These are phyloP conservation scores for Anastatus disparis DNA, from an alignment of 1,140 invertebrate species.

Conservation along the genomic window DNA sequence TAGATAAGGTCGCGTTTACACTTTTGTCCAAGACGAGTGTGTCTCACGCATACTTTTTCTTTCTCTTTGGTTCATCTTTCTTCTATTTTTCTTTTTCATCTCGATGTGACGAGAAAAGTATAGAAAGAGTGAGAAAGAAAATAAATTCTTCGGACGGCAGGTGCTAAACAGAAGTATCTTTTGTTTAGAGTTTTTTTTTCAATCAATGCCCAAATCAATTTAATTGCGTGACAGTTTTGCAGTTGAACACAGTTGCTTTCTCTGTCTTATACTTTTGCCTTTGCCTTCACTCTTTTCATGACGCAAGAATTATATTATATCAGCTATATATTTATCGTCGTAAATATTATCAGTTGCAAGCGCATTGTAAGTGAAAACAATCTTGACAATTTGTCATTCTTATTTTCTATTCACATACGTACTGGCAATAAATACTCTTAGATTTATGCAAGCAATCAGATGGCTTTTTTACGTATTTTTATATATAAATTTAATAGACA, in stretches of 20 bases:
- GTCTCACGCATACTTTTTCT: neutral
- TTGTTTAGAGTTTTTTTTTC: neutral
- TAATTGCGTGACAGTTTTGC: neutral
- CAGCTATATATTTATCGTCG: no score
- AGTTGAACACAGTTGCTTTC: neutral
- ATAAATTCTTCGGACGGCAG: neutral
- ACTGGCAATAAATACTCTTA: neutral
- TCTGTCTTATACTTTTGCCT: neutral
- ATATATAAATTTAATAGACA: no score
- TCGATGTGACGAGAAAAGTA: neutral
- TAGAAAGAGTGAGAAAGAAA: neutral
- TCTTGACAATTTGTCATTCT: neutral
- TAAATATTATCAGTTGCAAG: no score
- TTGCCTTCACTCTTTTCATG: no score
- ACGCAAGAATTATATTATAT: no score
- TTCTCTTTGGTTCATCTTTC: neutral
- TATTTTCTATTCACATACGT: neutral
- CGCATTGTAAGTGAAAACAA: neutral
- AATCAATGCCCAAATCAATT: neutral
- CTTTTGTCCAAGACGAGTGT: neutral
- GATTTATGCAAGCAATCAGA: no score
- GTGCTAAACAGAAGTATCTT: neutral
- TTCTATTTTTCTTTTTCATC: neutral
- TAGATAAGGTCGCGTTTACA: slow-evolving; percentile 10
- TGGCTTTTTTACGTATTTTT: no score